Conservation (phyloP, 92 coral and sea anemone genomes). For the Pocillopora grandis region DNA sequence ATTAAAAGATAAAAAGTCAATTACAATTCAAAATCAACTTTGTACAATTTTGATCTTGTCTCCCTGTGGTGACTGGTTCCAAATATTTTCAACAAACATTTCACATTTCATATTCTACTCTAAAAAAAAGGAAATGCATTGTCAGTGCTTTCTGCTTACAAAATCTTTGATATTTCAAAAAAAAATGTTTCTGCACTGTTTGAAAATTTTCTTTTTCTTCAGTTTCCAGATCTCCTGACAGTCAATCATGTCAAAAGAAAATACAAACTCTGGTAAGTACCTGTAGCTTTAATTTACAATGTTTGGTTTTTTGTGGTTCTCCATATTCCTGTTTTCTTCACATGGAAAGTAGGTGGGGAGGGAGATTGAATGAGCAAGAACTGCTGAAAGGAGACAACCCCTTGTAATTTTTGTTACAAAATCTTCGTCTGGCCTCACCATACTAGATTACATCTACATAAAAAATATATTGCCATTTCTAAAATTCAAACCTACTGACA, state of each 20-base stretch:
- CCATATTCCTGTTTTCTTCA: slow-evolving; percentile 21
- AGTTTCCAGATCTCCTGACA: slow-evolving; percentile 25
- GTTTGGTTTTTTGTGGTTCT: neutral
- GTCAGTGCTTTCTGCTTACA: slow-evolving; percentile 14
- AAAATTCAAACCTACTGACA: too few relatives aligned
- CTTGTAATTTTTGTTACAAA: neutral
- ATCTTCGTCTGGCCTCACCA: neutral
- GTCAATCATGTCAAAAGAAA: slow-evolving; percentile 13
- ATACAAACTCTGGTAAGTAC: slow-evolving; percentile 26
- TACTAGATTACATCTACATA: neutral
- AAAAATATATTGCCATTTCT: neutral
- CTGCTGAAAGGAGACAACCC: neutral
- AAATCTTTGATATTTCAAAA: neutral
- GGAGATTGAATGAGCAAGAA: neutral
- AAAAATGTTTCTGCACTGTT: neutral
- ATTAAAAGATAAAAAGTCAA: slow-evolving; percentile 8
- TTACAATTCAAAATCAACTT: slow-evolving; percentile 17
- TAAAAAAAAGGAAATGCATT: neutral
- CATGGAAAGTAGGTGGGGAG: neutral
- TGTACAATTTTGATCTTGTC: neutral
- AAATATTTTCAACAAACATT: slow-evolving; percentile 16
- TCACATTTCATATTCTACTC: neutral
- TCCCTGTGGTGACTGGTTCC: slow-evolving; percentile 25
- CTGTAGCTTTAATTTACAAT: slow-evolving; percentile 8
- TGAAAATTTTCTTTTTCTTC: neutral